phyloP scores from a whole-genome alignment of 2,797 vertebrate genomes.

The Jordanella pulchra region DNA sequence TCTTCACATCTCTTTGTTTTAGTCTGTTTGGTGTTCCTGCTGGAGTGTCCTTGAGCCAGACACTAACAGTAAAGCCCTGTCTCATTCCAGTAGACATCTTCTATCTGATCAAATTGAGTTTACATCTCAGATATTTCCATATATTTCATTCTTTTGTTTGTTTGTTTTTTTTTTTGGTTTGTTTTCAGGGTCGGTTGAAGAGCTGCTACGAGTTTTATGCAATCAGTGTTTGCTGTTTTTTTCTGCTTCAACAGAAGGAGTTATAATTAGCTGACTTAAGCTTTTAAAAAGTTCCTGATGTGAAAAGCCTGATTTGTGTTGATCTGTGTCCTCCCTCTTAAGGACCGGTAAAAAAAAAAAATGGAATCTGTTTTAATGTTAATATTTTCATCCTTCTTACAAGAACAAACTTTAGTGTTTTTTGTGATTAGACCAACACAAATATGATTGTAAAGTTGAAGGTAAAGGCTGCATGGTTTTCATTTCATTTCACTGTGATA shows the following conservation, averaged over 20 bases:
- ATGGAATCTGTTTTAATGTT: background rate
- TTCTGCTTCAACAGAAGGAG: background rate
- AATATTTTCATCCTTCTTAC: background rate
- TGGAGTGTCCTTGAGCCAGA: conserved; percentile 61
- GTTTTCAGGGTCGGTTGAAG: conserved; percentile 11
- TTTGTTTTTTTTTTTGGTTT: background rate
- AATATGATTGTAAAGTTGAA: background rate
- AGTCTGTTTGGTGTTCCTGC: conserved; percentile 14
- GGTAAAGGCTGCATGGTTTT: background rate
- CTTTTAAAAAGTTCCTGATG: conserved; percentile 16
- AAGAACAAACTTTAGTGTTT: background rate
- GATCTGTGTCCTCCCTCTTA: conserved; percentile 13
- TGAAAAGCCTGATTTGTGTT: conserved; percentile 15
- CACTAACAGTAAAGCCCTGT: conserved; percentile 18
- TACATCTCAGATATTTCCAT: background rate
- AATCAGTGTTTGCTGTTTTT: conserved; percentile 21
- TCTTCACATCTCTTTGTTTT: conserved; percentile 18
- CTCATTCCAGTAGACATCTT: conserved; percentile 2
- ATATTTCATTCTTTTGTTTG: background rate
- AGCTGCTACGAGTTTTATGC: conserved; percentile 32
- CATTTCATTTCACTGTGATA: background rate
- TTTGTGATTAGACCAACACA: background rate
- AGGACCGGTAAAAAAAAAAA: conserved; percentile 10
- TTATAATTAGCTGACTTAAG: conserved; percentile 43
- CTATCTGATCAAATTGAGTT: background rate